Percentiles rank a stretch among this genome's conserved stretches.
Evolutionary conservation across 1,140 invertebrate species (phyloP).

Genomic region (Tetraneura akinire): DNA sequence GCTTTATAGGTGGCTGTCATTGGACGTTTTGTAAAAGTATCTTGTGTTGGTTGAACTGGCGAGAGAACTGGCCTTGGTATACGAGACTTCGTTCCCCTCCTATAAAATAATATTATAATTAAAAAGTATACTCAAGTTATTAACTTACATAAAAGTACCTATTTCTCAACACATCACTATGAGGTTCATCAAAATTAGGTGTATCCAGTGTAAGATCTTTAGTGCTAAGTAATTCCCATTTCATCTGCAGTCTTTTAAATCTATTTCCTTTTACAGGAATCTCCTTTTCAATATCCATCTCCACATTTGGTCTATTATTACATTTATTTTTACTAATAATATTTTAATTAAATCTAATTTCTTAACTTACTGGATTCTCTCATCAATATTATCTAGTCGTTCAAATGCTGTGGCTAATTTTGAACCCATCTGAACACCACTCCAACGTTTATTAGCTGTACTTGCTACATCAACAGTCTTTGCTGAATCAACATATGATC

Average conservation of each 20-base stretch:
- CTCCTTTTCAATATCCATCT: neutral
- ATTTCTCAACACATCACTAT: neutral
- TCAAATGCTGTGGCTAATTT: slow-evolving; percentile 74
- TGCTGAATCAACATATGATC: slow-evolving; percentile 68
- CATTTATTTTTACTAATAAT: neutral
- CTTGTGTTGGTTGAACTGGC: slow-evolving; percentile 58
- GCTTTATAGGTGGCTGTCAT: slow-evolving; percentile 58
- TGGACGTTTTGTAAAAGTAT: slow-evolving; percentile 25
- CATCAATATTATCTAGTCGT: slow-evolving; percentile 67
- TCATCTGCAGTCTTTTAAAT: slow-evolving; percentile 67
- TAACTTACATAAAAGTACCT: neutral
- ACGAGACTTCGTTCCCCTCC: slow-evolving; percentile 61
- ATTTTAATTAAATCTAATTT: neutral
- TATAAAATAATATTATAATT: slow-evolving; percentile 4
- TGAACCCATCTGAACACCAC: slow-evolving; percentile 69
- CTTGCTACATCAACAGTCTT: slow-evolving; percentile 62
- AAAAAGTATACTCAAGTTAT: neutral
- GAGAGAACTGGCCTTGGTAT: slow-evolving; percentile 72
- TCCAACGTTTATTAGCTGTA: slow-evolving; percentile 71
- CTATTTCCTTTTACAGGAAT: slow-evolving; percentile 21
- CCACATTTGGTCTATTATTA: slow-evolving; percentile 20
- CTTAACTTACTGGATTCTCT: slow-evolving; percentile 62
- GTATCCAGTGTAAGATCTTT: slow-evolving; percentile 57
- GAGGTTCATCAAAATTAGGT: slow-evolving; percentile 37
- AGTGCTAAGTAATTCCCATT: slow-evolving; percentile 78